These are phyloP conservation scores for Oasisia sp. DNA, from an alignment of 2,888 invertebrate genomes.

Conservation along the genomic window DNA sequence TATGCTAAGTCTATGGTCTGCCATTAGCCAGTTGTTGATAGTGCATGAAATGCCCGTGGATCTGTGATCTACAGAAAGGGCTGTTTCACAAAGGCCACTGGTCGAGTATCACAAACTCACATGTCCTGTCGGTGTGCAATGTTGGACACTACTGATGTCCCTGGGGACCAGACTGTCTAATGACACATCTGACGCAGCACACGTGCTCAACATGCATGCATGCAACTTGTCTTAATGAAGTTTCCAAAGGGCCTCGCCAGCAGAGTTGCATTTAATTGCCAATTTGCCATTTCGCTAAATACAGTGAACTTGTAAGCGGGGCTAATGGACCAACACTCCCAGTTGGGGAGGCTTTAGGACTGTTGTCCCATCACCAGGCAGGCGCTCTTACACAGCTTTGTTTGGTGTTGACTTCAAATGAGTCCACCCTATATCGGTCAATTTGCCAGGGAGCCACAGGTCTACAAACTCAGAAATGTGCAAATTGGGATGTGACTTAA, in stretches of 20 bases:
- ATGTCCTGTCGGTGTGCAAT: neutral
- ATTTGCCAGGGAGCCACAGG: neutral
- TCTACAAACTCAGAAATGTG: neutral
- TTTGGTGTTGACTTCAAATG: neutral
- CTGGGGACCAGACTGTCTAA: neutral
- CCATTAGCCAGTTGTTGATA: no score
- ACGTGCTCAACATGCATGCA: neutral
- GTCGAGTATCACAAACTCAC: neutral
- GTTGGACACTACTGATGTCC: neutral
- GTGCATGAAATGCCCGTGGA: no score
- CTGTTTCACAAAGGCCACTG: no score
- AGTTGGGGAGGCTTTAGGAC: neutral
- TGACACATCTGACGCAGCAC: neutral
- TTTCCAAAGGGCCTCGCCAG: neutral
- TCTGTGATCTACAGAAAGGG: no score
- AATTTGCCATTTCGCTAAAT: neutral
- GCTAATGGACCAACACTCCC: neutral
- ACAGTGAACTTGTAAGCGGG: neutral
- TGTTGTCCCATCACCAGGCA: neutral
- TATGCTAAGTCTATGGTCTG: no score
- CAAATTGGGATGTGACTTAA: neutral
- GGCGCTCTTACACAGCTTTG: neutral
- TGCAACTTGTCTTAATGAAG: slow-evolving; percentile 8
- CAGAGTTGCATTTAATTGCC: slow-evolving; percentile 8
- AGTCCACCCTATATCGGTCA: neutral